phyloP scores from a whole-genome alignment of 1,140 invertebrate genomes.

The Galleria mellonella region DNA sequence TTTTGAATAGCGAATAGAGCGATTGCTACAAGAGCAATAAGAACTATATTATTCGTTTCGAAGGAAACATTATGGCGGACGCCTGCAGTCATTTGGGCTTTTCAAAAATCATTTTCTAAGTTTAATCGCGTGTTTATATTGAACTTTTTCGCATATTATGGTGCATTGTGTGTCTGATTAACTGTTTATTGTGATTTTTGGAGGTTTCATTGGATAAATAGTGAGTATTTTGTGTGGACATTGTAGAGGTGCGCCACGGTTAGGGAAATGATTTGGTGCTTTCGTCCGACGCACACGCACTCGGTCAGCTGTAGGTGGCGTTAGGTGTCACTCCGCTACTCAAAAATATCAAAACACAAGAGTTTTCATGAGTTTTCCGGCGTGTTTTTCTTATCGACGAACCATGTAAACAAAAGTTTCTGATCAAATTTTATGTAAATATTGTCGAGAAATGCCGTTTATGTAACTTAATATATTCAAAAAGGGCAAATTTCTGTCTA shows the following conservation, averaged over 20 bases:
- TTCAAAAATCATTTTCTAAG: slow-evolving; percentile 75
- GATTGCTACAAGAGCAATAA: slow-evolving; percentile 72
- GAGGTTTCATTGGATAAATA: slow-evolving; percentile 59
- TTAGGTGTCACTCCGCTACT: slow-evolving; percentile 59
- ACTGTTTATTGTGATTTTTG: slow-evolving; percentile 69
- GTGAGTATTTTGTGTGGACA: slow-evolving; percentile 72
- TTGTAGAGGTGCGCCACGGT: slow-evolving; percentile 72
- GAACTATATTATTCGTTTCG: slow-evolving; percentile 75
- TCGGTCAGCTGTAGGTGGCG: slow-evolving; percentile 72
- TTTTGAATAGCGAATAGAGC: slow-evolving; percentile 76
- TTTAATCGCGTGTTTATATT: slow-evolving; percentile 73
- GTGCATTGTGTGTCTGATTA: slow-evolving; percentile 63
- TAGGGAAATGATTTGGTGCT: slow-evolving; percentile 75
- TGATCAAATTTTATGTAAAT: slow-evolving; percentile 22
- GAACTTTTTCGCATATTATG: slow-evolving; percentile 74
- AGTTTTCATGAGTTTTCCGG: slow-evolving; percentile 72
- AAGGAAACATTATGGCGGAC: slow-evolving; percentile 75
- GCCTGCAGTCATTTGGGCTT: slow-evolving; percentile 73
- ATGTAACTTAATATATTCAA: slow-evolving; percentile 19
- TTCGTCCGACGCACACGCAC: slow-evolving; percentile 74
- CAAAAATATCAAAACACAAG: slow-evolving; percentile 61
- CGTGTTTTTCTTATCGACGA: slow-evolving; percentile 50
- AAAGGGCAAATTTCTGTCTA: slow-evolving; percentile 29
- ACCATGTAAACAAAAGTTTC: slow-evolving; percentile 43
- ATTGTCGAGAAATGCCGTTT: slow-evolving; percentile 17